Evolutionary conservation across 2,888 invertebrate species (phyloP).

Genomic region (Amphipyra tragopoginis): DNA sequence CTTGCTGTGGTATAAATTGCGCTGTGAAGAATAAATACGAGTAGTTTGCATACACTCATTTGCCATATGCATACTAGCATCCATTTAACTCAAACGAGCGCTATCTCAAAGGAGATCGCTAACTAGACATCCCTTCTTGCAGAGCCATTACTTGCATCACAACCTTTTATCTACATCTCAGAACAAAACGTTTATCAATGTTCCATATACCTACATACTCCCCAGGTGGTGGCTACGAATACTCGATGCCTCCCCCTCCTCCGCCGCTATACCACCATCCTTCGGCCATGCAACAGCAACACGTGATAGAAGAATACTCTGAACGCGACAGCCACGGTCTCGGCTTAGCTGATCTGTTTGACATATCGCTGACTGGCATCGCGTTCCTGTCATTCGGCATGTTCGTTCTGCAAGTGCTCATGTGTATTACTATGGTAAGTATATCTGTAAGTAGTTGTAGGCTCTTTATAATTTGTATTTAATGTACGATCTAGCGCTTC

Average conservation of each 20-base stretch:
- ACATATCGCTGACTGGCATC: constrained; percentile 94
- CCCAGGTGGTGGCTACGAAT: constrained; percentile 84
- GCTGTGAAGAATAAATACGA: too few species aligned
- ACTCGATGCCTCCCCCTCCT: constrained; percentile 85
- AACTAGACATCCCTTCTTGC: too few species aligned
- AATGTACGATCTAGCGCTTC: too few species aligned
- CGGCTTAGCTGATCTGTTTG: constrained; percentile 93
- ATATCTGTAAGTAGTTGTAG: neutral
- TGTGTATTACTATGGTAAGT: constrained; percentile 93
- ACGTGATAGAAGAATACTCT: constrained; percentile 73
- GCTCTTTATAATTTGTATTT: too few species aligned
- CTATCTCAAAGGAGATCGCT: too few species aligned
- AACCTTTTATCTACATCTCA: too few species aligned
- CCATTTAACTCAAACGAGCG: too few species aligned
- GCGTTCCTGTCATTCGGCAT: constrained; percentile 95
- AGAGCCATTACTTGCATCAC: too few species aligned
- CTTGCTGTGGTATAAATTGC: too few species aligned
- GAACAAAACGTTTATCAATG: too few species aligned
- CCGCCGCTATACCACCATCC: constrained; percentile 79
- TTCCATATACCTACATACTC: neutral
- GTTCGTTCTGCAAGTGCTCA: constrained; percentile 94
- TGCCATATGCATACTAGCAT: too few species aligned
- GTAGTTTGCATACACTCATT: too few species aligned
- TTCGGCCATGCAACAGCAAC: constrained; percentile 62
- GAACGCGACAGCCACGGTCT: constrained; percentile 90